Evolutionary conservation across 2,888 invertebrate species (phyloP).

Genomic region (Drosophila austrosaltans): DNA sequence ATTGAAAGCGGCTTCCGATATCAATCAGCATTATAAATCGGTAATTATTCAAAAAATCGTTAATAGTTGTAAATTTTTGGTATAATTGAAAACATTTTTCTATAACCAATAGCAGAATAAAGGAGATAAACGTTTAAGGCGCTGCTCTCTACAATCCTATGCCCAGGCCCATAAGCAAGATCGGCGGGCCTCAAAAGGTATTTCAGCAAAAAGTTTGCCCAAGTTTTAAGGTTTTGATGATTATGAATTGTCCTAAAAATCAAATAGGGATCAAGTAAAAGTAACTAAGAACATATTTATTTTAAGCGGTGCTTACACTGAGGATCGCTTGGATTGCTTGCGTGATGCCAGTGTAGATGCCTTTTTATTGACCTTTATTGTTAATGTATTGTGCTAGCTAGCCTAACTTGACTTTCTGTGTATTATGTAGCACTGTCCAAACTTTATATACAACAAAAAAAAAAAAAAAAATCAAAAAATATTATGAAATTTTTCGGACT

Average conservation of each 20-base stretch:
- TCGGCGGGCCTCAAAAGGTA: slow-evolving; percentile 82
- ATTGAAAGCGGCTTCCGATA: slow-evolving; percentile 82
- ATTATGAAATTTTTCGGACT: slow-evolving; percentile 25
- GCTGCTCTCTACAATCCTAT: slow-evolving; percentile 82
- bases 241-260: slow-evolving; percentile 13
- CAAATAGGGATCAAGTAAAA: slow-evolving; percentile 37
- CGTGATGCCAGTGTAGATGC: slow-evolving; percentile 5
- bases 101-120: slow-evolving; percentile 74
- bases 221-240: slow-evolving; percentile 62
- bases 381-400: slow-evolving; percentile 30
- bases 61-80: neutral
- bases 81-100: neutral
- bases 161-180: slow-evolving; percentile 81
- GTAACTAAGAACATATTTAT: slow-evolving; percentile 2
- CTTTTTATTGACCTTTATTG: slow-evolving; percentile 32
- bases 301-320: slow-evolving; percentile 4
- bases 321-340: neutral
- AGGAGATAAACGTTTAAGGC: slow-evolving; percentile 78
- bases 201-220: slow-evolving; percentile 80
- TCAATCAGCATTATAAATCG: slow-evolving; percentile 83
- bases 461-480: neutral
- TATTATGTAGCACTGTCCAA: slow-evolving; percentile 43
- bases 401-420: slow-evolving; percentile 28
- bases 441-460: slow-evolving; percentile 7
- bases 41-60: slow-evolving; percentile 56